Evolutionary conservation across 2,797 vertebrate genomes (phyloP), one percentile per base, ranked within the genome.

Genomic region (Erithacus rubecula): DNA sequence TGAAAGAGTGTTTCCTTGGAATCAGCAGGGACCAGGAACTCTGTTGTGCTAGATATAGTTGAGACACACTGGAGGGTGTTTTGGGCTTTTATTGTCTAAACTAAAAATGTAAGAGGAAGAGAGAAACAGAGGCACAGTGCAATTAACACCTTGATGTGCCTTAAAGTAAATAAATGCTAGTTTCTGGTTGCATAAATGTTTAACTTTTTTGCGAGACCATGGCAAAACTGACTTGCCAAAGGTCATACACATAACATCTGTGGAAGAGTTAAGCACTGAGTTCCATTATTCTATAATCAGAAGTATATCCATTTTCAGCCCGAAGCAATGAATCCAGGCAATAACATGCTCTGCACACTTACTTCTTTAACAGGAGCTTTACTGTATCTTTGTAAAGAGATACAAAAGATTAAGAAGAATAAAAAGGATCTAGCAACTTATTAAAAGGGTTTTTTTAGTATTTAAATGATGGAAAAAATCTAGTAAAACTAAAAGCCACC

Each of bases 21-120:
- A 89, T 58, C 92, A 87, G 51, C 68, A 67, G 91, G 47, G 77
- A 93, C 52, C 41, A 71, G 87, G 88, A 91, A 83, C 75, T 94
- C 71, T 85, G 43, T 75, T 89, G 58, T 62, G 32, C 82, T 63
- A 71, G 75, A 80, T 65, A 72, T 1, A 39, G 49, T 32, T 75
- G n/a, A 78, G 32, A 65, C 43, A 86, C 39, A 51, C 41, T 41
- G n/a, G 85, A 84, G 81, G 51, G 32, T 81, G 49, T 49, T 74
- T 41, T 11, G 29, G 32, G 62, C 26, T 89, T 91, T 77, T 60
- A 64, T 44, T 84, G 55, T 56, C 47, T 69, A 56, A 91, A 52
- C 44, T 30, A 19, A 65, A 87, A 76, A 52, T 10, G 3, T 41
- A 44, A 59, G n/a, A 88, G 34, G 52, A 95, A 82, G 26, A 79